phyloP scores from a whole-genome alignment of 2,797 vertebrate species.

The Liasis olivaceus region DNA sequence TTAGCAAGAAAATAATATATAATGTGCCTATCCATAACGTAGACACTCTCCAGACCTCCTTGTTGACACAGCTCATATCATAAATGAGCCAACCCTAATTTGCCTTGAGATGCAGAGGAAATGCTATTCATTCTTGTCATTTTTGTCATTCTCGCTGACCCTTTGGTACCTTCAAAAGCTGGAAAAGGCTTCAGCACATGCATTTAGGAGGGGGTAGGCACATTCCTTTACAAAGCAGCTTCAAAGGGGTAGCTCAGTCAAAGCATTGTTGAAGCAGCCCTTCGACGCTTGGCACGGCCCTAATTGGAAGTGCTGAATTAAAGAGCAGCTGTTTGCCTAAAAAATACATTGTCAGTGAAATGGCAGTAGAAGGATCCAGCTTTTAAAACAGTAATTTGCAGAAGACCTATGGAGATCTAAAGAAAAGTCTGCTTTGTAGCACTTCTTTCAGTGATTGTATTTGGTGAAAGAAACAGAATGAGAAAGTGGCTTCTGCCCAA shows the following conservation, averaged over 20 bases:
- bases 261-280: neutral
- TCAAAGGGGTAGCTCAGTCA: neutral
- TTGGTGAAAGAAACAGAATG: neutral
- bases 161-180: neutral
- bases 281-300: neutral
- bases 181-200: neutral
- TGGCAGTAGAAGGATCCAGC: neutral
- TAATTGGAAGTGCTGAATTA: neutral
- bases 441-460: neutral
- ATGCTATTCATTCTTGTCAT: neutral
- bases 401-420: neutral
- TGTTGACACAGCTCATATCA: neutral
- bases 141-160: neutral
- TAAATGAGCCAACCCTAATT: neutral
- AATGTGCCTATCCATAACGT: neutral
- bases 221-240: neutral
- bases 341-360: neutral
- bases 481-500: neutral
- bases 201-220: neutral
- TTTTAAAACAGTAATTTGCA: neutral
- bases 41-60: neutral
- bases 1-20: neutral
- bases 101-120: neutral
- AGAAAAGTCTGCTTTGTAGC: neutral
- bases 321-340: neutral